Base-by-base conservation (phyloP, 2,113 vertebrate genomes). In the Neolamprologus toae region DNA sequence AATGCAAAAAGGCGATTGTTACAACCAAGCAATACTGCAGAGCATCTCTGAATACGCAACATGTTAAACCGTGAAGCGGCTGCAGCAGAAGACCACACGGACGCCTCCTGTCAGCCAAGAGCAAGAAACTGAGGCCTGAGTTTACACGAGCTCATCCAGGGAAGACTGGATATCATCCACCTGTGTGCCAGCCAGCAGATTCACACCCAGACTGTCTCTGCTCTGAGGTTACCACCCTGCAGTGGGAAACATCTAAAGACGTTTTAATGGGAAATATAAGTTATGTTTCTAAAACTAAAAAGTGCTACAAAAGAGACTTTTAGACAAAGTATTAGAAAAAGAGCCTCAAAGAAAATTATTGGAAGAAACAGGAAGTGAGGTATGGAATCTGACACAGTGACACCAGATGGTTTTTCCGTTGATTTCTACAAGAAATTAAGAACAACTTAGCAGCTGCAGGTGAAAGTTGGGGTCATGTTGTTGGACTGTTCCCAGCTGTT, bases 41-140 rank as follows among this genome's bases (percentile, higher is more conserved):
- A 63, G 59, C 28, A 63, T 33, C 59, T 63, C 16, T 63, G 28
- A 33, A 33, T 61, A 61, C 5, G 1, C 28, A 61, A 19, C 59
- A 7, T 63, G 59, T 63, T 63, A 19, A 33, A 63, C 59, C 1
- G 4, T 33, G 9, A 63, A 63, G 59, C 16, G 1, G 59, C 59
- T 63, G 16, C 5, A 33, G 59, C 54, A 55, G 54, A 55, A 8
- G 21, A 55, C 28, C 57, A 33, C 28, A 19, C 31, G 9, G 57
- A 6, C 5, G 28, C 16, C 59, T 33, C 16, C 28, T 63, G 16
- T 63, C 57, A 61, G 57, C 57, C 28, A 61, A 19, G 57, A 33
- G 0, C 57, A 61, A 61, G 0, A 61, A 33, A 33, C 16, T 19
- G 2, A 61, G 59, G 59, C 59, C 59, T 0, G 16, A 33, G 59